Base-by-base conservation (phyloP, 2,888 invertebrate species). In the Lycocerus yunnanus region DNA sequence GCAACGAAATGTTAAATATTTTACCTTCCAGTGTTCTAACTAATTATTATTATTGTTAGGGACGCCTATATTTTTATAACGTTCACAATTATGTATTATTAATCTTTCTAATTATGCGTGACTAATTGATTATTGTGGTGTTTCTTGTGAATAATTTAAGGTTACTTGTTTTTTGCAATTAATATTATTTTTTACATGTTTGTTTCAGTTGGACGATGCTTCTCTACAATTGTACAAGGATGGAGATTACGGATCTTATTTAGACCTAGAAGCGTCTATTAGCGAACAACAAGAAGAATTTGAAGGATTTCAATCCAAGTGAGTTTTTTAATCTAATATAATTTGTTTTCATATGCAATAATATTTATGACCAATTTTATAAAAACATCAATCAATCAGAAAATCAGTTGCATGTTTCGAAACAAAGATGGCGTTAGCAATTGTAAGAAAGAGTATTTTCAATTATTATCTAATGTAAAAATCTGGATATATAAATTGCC, bases 271-370 rank as follows among this genome's bases (percentile, higher is more conserved):
- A 87, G 95, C 97, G 71, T 96, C 98, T 75, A 92, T 99, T 83
- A 95, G 94, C 83, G 99, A 99, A 87, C 99, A 99, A 87, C 94
- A 95, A 80, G 99, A 99, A 85, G 99, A 99, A 86, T 93, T 99
- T 84, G 98, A 99, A 87, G 97, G 97, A 80, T 94, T 99, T 84
- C 94, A 95, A 86, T 93, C 95, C 85, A 97, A 94, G 97, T 98
- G 88, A 93, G 93, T 89, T 77, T 16, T 58, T 69, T 72, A 20
- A n/a, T 16, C 0, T n/a, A 24, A 24, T n/a, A 21, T 61, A 15
- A 61, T 18, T 63, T 63, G 18, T 13, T 27, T 27, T 27, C 27
- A 27, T 27, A 13, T 27, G 13, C 11, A 10, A 27, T 27, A 27
- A 27, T 24, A 27, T 27, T 27, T 27, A 27, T 27, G n/a, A 5